phyloP scores from a whole-genome alignment of 2,888 invertebrate species.

The Ypsolopha sequella region DNA sequence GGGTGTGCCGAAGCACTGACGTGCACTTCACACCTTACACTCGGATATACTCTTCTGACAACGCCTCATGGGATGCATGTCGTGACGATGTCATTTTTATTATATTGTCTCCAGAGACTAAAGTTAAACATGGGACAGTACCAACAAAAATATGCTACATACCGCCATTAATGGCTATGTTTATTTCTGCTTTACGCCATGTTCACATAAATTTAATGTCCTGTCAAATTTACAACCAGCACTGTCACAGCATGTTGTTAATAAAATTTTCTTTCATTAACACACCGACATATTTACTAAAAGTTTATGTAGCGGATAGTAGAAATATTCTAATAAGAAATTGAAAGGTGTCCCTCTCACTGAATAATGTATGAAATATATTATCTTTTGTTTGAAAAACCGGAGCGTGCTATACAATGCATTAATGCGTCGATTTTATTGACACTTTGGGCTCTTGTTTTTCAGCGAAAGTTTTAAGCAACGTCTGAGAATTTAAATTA shows the following conservation, averaged over 20 bases:
- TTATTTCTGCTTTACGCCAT: background rate
- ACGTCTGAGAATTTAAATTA: background rate
- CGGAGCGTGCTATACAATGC: background rate
- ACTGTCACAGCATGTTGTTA: slow-evolving; percentile 5
- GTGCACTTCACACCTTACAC: too few species aligned
- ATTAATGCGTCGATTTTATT: background rate
- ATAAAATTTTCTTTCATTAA: slow-evolving; percentile 1
- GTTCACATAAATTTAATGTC: background rate
- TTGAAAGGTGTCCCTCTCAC: background rate
- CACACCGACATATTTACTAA: too few species aligned
- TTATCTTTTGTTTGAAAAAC: background rate
- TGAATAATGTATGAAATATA: background rate
- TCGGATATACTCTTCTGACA: too few species aligned
- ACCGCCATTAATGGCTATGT: background rate
- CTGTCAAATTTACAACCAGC: slow-evolving; percentile 6
- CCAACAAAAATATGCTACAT: too few species aligned
- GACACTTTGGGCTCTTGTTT: background rate
- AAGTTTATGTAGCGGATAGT: too few species aligned
- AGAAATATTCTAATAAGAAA: background rate
- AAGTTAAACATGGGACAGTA: too few species aligned
- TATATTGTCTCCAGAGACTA: too few species aligned
- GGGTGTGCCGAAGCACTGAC: too few species aligned
- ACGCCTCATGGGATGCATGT: too few species aligned
- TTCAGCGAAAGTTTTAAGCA: background rate
- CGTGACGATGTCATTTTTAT: too few species aligned